Evolutionary conservation across 2,113 vertebrate species (phyloP).

Genomic region (Zosterops pallidus): DNA sequence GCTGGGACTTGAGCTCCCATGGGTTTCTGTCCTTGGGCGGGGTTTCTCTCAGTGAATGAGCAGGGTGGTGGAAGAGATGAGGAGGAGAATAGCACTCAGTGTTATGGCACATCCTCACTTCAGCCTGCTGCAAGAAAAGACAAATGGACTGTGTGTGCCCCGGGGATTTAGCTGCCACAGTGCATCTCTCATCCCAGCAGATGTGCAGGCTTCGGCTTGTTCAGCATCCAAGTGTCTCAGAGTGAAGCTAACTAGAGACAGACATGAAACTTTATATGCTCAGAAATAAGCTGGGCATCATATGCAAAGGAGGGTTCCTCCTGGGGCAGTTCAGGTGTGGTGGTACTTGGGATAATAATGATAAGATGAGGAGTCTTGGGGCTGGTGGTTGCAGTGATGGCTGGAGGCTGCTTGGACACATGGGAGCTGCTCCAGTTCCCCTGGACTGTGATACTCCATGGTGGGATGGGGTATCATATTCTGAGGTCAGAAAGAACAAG

Average conservation of each 20-base stretch:
- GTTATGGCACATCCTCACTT: neutral
- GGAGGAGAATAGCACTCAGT: neutral
- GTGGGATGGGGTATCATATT: rapidly evolving
- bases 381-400: neutral
- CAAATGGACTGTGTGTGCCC: neutral
- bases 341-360: neutral
- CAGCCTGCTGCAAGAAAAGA: neutral
- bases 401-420: neutral
- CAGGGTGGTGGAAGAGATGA: neutral
- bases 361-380: neutral
- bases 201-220: neutral
- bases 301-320: neutral
- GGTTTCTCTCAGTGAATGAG: neutral
- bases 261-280: neutral
- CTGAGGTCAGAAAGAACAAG: neutral
- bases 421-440: neutral
- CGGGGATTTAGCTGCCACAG: neutral
- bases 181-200: neutral
- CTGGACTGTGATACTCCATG: neutral
- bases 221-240: neutral
- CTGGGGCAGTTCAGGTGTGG: neutral
- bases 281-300: neutral
- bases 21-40: neutral
- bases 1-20: neutral
- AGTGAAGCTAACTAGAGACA: neutral